Base-by-base conservation (phyloP, 1,140 invertebrate species). In the Leptinotarsa defecta region DNA sequence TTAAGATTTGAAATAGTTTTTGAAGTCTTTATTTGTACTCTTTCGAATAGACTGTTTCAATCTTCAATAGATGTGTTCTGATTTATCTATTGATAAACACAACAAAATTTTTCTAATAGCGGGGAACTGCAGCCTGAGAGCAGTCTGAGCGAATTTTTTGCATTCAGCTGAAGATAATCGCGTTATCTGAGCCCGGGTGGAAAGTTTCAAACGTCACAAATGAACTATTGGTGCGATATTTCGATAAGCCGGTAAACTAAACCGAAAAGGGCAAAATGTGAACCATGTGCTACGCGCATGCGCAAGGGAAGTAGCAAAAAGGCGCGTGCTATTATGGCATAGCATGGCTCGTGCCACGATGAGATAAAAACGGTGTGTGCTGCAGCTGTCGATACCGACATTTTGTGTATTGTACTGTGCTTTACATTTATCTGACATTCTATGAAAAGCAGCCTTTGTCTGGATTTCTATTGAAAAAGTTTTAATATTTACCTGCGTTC, bases 381-480 rank as follows among this genome's bases (percentile, higher is more conserved):
- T 43, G 71, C 71, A 73, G 71, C 71, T 73, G 71, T 73, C 71
- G 71, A 73, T 73, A 65, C 63, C 63, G 43, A 73, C 71, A 64
- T 73, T 73, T 48, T 73, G 27, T 73, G 19, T 73, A 73, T 65
- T 73, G 62, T 65, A 67, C 63, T 19, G 62, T 64, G 63, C 63
- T 73, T 73, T 73, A 73, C 43, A 73, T 73, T 73, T 73, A 73
- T 73, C 71, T 73, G 71, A 65, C 71, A 73, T 61, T 67, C 61
- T 48, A 64, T 73, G 22, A 73, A 73, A 73, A 73, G 71, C 27
- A 4, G 34, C 48, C 71, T 65, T 73, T 73, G 71, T 73, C 61
- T 65, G 17, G 61, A 27, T 43, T 73, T 73, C 71, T 48, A 73
- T 73, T 65, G 71, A 73, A 73, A 71, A 73, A 73, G 62, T 67